phyloP scores from a whole-genome alignment of 2,113 vertebrate genomes.

The Dasypus novemcinctus region DNA sequence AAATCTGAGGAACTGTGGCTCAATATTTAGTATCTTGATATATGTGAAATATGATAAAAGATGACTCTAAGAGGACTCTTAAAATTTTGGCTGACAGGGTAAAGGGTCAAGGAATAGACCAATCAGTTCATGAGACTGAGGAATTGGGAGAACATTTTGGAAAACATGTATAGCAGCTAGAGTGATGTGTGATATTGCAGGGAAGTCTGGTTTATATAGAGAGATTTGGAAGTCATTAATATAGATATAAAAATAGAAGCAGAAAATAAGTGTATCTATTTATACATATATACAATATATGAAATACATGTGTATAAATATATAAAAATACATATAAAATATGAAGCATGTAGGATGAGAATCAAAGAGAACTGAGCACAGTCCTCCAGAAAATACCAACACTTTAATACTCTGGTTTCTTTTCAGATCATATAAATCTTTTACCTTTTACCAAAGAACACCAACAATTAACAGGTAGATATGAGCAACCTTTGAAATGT shows the following conservation, averaged over 20 bases:
- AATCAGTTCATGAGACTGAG: not conserved
- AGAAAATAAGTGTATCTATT: not conserved
- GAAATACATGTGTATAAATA: too few species aligned
- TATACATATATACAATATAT: too few species aligned
- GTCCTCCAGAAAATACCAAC: not conserved
- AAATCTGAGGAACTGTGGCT: not conserved
- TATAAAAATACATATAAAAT: too few species aligned
- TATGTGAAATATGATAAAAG: not conserved
- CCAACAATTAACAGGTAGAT: not conserved
- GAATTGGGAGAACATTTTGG: not conserved
- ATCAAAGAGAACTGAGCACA: not conserved
- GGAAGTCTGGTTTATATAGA: not conserved
- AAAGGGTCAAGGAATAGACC: not conserved
- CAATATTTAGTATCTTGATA: not conserved
- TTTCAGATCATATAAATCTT: too few species aligned
- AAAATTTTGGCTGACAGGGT: not conserved
- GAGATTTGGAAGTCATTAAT: not conserved
- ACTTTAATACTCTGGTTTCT: not conserved
- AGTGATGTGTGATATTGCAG: not conserved
- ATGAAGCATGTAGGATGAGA: not conserved
- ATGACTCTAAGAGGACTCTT: not conserved
- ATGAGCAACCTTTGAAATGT: not conserved
- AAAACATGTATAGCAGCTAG: not conserved
- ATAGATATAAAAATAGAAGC: conserved; percentile 6
- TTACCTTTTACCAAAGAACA: too few species aligned